Conservation (phyloP, 2,888 invertebrate genomes). For the Lepidocyrtoides sp. region DNA sequence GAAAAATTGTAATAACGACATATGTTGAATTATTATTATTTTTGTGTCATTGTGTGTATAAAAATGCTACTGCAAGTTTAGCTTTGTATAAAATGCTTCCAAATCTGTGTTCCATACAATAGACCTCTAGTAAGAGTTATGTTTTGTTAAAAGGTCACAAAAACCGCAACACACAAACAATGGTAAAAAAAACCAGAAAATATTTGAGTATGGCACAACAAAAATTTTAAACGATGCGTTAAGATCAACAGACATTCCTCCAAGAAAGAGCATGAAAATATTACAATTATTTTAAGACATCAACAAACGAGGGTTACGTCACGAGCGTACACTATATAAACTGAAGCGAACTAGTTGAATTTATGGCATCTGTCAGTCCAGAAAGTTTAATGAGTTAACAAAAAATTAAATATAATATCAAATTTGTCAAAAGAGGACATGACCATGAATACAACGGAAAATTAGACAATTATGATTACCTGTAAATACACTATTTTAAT, state of each 20-base stretch:
- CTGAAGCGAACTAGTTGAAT: too few relatives aligned
- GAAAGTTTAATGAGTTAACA: neutral
- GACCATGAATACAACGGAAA: neutral
- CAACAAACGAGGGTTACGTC: too few relatives aligned
- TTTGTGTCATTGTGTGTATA: neutral
- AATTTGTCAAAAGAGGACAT: neutral
- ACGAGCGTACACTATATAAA: too few relatives aligned
- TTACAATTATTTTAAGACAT: neutral
- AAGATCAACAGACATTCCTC: neutral
- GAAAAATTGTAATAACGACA: too few relatives aligned
- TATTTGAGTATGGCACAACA: too few relatives aligned
- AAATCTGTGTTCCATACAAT: neutral
- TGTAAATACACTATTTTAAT: neutral
- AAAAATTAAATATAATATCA: neutral
- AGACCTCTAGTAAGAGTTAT: too few relatives aligned
- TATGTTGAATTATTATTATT: too few relatives aligned
- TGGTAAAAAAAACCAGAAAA: neutral
- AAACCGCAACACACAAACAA: conserved; percentile 6
- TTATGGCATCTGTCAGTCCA: too few relatives aligned
- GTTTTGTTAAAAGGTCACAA: too few relatives aligned
- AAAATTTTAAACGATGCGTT: too few relatives aligned
- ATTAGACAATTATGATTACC: neutral
- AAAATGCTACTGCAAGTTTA: neutral
- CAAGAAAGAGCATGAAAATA: neutral
- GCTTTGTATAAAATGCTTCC: neutral